Conservation (phyloP, 2,888 invertebrate species). For the Heliconius ethilla region DNA sequence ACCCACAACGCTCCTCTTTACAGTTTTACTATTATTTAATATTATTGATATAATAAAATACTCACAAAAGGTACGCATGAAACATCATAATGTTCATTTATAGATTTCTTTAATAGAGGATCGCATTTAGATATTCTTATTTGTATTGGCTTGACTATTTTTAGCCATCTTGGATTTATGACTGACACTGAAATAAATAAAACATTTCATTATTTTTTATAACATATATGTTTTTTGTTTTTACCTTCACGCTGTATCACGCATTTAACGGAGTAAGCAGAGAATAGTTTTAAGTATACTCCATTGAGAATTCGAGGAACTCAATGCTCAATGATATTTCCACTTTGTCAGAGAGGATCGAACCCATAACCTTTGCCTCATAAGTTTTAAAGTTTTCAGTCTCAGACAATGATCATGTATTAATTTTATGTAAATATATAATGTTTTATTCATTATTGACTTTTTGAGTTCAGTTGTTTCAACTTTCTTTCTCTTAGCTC, state of each 20-base stretch:
- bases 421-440: too few relatives aligned
- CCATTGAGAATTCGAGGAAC: neutral
- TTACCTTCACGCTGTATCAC: neutral
- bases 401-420: too few relatives aligned
- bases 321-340: too few relatives aligned
- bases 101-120: conserved; percentile 49
- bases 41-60: conserved; percentile 23
- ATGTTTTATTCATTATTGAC: too few relatives aligned
- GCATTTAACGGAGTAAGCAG: neutral
- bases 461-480: too few relatives aligned
- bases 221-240: neutral
- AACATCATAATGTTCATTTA: conserved; percentile 48
- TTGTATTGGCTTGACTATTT: conserved; percentile 51
- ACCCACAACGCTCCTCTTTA: too few relatives aligned
- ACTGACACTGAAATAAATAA: conserved; percentile 47
- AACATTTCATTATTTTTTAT: neutral
- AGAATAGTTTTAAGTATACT: neutral
- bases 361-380: too few relatives aligned
- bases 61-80: conserved; percentile 53
- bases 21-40: neutral
- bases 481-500: too few relatives aligned
- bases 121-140: conserved; percentile 63
- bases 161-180: conserved; percentile 51
- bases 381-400: too few relatives aligned
- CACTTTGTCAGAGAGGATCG: too few relatives aligned